These are phyloP conservation scores for Diadophis punctatus DNA, from an alignment of 2,113 vertebrate genomes.

Conservation along the genomic window DNA sequence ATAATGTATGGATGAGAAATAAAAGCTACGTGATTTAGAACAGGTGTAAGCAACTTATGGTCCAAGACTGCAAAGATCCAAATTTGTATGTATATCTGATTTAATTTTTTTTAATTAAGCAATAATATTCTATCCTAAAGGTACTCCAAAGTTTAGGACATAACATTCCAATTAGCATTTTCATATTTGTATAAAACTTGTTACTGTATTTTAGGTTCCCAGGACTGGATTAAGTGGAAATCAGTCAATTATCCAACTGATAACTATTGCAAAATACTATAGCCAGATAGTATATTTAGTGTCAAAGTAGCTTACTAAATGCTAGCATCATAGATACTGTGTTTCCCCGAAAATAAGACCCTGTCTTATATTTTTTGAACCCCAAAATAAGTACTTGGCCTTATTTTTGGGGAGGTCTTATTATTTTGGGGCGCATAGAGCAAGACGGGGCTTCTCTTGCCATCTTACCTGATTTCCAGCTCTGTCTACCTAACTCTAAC, in stretches of 20 bases:
- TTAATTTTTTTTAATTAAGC: background rate
- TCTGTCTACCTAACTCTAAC: no score
- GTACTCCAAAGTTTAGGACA: background rate
- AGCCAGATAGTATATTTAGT: background rate
- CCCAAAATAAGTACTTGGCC: no score
- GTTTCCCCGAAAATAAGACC: no score
- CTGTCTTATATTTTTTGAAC: no score
- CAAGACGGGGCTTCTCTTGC: no score
- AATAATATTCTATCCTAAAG: background rate
- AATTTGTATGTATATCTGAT: background rate
- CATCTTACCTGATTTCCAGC: no score
- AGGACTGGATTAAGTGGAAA: background rate
- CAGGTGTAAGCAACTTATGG: background rate
- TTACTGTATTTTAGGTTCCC: background rate
- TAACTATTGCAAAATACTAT: background rate
- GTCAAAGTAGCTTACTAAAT: background rate
- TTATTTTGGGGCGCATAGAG: no score
- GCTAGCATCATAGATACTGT: background rate
- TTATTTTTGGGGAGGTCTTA: no score
- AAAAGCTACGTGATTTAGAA: background rate
- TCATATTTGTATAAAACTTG: background rate
- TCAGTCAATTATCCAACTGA: background rate
- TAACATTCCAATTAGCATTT: background rate
- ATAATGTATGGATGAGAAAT: background rate
- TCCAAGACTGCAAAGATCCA: background rate